phyloP scores from a whole-genome alignment of 1,140 invertebrate species.

The Meteorus sp. region DNA sequence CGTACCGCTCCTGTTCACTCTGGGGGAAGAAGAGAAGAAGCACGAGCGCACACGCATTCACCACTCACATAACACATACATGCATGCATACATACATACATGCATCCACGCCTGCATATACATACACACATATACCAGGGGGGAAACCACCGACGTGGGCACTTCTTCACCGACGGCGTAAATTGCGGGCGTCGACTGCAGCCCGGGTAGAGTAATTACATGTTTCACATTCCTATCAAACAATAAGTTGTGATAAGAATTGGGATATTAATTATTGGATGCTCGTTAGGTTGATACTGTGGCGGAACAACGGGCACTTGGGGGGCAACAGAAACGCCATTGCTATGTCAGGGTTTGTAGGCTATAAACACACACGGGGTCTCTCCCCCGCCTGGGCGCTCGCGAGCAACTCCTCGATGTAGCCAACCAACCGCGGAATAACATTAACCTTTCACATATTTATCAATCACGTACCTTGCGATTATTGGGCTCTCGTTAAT shows the following conservation, averaged over 20 bases:
- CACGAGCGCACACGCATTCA: slow-evolving; percentile 4
- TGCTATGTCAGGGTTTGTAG: slow-evolving; percentile 52
- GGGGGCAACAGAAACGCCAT: slow-evolving; percentile 35
- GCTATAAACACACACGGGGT: slow-evolving; percentile 51
- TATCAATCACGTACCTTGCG: slow-evolving; percentile 39
- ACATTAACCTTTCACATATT: neutral
- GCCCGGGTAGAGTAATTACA: too few relatives aligned
- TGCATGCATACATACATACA: neutral
- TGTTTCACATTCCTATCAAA: neutral
- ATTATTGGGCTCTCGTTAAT: slow-evolving; percentile 41
- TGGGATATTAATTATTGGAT: neutral
- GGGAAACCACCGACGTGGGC: slow-evolving; percentile 18
- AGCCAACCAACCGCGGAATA: too few relatives aligned
- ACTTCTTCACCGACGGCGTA: neutral
- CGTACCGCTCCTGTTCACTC: slow-evolving; percentile 10
- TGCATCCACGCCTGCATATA: neutral
- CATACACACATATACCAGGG: neutral
- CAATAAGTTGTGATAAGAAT: neutral
- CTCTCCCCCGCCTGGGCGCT: slow-evolving; percentile 17
- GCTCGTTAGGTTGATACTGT: neutral
- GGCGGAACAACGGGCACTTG: slow-evolving; percentile 28
- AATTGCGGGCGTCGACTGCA: slow-evolving; percentile 13
- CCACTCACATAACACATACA: neutral
- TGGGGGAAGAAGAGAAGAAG: slow-evolving; percentile 15
- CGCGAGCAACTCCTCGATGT: neutral